These are phyloP conservation scores for Metallyticus violacea DNA, from an alignment of 2,888 invertebrate species.

Conservation along the genomic window DNA sequence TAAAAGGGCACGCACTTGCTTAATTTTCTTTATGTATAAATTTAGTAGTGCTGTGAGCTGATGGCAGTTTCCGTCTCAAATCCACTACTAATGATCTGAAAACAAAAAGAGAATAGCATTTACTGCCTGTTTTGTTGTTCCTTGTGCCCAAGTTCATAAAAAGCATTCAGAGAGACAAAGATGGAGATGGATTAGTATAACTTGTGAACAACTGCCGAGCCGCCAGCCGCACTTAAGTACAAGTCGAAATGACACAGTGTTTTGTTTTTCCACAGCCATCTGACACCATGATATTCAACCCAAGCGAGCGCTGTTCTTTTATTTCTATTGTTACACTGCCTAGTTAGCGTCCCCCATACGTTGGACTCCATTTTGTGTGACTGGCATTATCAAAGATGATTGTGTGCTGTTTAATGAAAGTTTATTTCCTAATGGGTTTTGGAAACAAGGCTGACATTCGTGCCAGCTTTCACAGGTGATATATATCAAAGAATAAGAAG, in stretches of 20 bases:
- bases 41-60: not conserved
- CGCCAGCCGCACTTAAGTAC: not conserved
- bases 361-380: not conserved
- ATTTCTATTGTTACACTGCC: not conserved
- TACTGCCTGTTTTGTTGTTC: no score
- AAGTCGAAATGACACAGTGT: not conserved
- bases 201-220: not conserved
- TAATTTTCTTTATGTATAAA: not conserved
- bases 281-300: not conserved
- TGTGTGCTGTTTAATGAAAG: not conserved
- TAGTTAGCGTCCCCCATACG: not conserved
- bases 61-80: not conserved
- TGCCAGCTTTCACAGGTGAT: not conserved
- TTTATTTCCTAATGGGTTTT: not conserved
- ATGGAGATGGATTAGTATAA: not conserved
- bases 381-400: not conserved
- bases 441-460: not conserved
- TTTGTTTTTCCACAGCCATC: not conserved
- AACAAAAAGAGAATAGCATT: not conserved
- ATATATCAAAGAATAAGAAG: not conserved
- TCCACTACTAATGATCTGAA: not conserved
- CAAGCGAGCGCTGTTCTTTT: not conserved
- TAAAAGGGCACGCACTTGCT: no score
- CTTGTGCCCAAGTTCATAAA: not conserved
- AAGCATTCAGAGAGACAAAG: not conserved